phyloP scores from a whole-genome alignment of 2,797 vertebrate species.

The Xiphorhynchus erythropygius region DNA sequence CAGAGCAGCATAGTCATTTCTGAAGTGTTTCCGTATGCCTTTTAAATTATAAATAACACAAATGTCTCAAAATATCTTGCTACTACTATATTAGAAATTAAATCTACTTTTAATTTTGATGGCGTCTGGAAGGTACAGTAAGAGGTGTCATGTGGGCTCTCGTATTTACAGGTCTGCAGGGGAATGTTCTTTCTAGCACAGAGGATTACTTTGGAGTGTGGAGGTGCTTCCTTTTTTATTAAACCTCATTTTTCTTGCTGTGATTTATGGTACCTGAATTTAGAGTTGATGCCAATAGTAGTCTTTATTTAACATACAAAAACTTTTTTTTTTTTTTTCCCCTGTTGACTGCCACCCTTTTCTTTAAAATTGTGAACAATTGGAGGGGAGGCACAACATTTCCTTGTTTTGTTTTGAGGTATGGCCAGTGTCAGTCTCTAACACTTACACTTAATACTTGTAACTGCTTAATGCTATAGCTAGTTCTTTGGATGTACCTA shows the following conservation, averaged over 20 bases:
- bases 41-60: neutral
- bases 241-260: neutral
- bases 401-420: constrained; percentile 42
- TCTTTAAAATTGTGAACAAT: neutral
- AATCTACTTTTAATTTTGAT: neutral
- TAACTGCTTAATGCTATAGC: neutral
- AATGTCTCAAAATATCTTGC: neutral
- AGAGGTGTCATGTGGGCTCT: neutral
- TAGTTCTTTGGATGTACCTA: neutral
- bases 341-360: neutral
- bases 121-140: neutral
- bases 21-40: neutral
- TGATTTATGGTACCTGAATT: neutral
- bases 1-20: neutral
- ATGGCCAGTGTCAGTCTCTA: neutral
- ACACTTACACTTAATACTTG: neutral
- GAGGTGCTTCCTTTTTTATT: neutral
- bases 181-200: neutral
- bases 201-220: neutral
- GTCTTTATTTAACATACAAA: neutral
- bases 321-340: neutral
- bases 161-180: neutral
- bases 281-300: neutral
- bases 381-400: neutral
- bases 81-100: neutral